A percentile compares a stretch with the other conserved stretches of the same genome.
Evolutionary conservation across 1,140 invertebrate genomes (phyloP).

Genomic region (Scaptomyza montana): DNA sequence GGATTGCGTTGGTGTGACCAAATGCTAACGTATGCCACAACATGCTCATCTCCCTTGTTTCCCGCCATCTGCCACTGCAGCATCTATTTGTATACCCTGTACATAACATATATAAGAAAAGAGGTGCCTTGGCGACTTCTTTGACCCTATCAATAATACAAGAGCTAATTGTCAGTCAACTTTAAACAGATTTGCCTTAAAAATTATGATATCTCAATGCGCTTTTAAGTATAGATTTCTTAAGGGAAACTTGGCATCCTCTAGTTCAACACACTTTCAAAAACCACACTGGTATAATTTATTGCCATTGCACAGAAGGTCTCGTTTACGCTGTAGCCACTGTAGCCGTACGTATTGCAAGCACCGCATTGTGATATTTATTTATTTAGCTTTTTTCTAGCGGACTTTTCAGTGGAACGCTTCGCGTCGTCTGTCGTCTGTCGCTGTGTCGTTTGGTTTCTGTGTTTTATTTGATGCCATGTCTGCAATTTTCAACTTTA

Average conservation of each 20-base stretch:
- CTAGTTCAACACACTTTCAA: too few species aligned
- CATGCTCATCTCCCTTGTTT: neutral
- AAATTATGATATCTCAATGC: too few species aligned
- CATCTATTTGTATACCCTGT: neutral
- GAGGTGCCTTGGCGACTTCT: too few species aligned
- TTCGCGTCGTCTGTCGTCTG: slow-evolving; percentile 2
- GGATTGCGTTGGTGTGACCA: neutral
- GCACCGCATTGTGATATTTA: slow-evolving; percentile 62
- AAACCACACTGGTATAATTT: neutral
- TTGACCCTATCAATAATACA: too few species aligned
- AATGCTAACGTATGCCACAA: slow-evolving; percentile 26
- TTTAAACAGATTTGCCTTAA: too few species aligned
- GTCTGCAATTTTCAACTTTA: slow-evolving; percentile 71
- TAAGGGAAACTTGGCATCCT: too few species aligned
- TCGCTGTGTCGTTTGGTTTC: slow-evolving; percentile 6
- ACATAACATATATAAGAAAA: too few species aligned
- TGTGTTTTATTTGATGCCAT: slow-evolving; percentile 72
- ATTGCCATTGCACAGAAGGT: neutral
- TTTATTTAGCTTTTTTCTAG: slow-evolving; percentile 73
- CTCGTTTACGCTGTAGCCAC: slow-evolving; percentile 1
- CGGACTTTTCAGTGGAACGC: slow-evolving; percentile 48
- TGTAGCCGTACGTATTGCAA: slow-evolving; percentile 14
- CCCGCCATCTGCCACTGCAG: neutral
- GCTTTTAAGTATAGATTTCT: too few species aligned
- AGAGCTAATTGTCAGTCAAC: too few species aligned